Evolutionary conservation across 2,888 invertebrate genomes (phyloP), one percentile per base, ranked within the genome.

Genomic region (Amiota minor): DNA sequence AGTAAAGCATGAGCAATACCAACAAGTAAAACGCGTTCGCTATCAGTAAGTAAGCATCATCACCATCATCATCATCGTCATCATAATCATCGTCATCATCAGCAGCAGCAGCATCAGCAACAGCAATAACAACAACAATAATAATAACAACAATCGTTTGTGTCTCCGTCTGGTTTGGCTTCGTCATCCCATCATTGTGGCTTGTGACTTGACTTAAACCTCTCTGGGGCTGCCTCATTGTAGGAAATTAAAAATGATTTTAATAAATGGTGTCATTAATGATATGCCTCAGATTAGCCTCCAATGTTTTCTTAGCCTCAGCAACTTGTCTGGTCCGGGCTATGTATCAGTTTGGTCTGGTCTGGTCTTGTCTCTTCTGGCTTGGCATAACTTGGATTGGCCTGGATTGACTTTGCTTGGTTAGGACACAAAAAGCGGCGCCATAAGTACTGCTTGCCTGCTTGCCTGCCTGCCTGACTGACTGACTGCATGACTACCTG

Each of bases 11-110:
- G 18, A 35, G 12, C 61, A 45, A 62, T 18, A 59, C n/a, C 59
- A 59, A 59, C 18, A 18, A 59, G n/a, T 9, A 59, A 16, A 59
- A 59, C 18, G 35, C 35, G 35, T 35, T 35, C 35, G 35, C 2
- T 35, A 35, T 35, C 35, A 35, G 35, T 35, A 35, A 35, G 35
- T 6, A 35, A 59, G 11, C 59, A 59, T 16, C 45, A 59, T 47
- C 72, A 72, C 68, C 76, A 73, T 71, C 73, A 53, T 56, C 81
- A 71, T 50, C 72, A 72, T 61, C 76, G 76, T 70, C 73, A 75
- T 55, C 68, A 53, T 20, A 72, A 65, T 16, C 72, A 67, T 12
- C 65, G 67, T 59, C 45, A 68, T 46, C 65, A 16, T 23, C 55
- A 71, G 35, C 65, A 20, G 45, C 53, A 64, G 53, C 69, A 62